Evolutionary conservation across 1,140 invertebrate species (phyloP), one percentile per base, ranked within the genome.

Genomic region (Fopius arisanus): DNA sequence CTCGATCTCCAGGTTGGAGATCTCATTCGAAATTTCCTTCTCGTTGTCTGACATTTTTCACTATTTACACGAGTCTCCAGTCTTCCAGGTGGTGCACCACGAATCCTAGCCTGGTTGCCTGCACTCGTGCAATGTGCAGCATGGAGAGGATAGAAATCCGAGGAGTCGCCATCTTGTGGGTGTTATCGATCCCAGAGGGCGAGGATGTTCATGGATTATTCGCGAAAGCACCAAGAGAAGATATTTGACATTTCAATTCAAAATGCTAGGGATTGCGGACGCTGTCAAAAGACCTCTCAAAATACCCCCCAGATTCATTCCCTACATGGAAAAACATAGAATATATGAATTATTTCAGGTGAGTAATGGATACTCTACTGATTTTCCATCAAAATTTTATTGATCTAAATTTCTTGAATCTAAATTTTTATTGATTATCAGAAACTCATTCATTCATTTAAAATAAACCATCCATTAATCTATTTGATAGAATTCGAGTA

Each of bases 291-390:
- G 80, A 70, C 81, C 83, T 28, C 72, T 86, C 16, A 78, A 43
- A 12, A 81, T 88, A 59, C 86, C 86, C 5, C 72, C 83, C 9
- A 79, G 78, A 79, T 88, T 89, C 67, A 73, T 87, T 31, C 85
- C 89, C 9, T 90, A 90, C 71, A 77, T 90, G 70, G 89, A 90
- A 72, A 90, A 89, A 73, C 87, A 90, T 77, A 81, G 85, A 71
- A 87, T 90, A 75, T 88, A 87, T 48, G 89, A 90, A 82, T 77
- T 90, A 7, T 89, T 90, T 78, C 82, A 89, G 69, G 88, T 88
- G 79, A 78, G 67, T 78, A 12, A 10, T 1, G 33, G n/a, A n/a
- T 74, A 54, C 40, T 41, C 26, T 59, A 72, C 26, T 62, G 40
- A 72, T 67, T 26, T 40, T 23, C 40, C 12, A 62, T 51, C 2